Evolutionary conservation across 2,797 vertebrate genomes (phyloP), one percentile per base, ranked within the genome.

Genomic region (Esox lucius): DNA sequence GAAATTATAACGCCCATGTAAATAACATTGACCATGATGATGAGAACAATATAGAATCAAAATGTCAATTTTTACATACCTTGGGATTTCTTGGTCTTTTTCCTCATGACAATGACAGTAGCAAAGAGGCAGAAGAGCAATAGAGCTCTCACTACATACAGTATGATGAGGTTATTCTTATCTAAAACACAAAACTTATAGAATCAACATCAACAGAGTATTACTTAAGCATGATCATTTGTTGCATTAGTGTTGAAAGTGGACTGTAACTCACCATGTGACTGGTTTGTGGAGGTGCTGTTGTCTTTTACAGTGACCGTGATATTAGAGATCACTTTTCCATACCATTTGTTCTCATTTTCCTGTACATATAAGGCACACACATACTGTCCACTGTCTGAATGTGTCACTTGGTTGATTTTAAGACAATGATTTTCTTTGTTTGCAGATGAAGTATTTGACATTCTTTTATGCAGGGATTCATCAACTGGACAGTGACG

Each of bases 361-460:
- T 53, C 22, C 19, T 24, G 2, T 16, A 51, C 61, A 16, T 71
- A 46, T 53, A 81, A 1, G 46, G 62, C 71, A 75, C 82, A 84
- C 9, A 72, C 66, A 56, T 84, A 84, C 28, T 72, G 80, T 11
- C 73, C 80, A 48, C 71, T 68, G 53, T 80, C 78, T 53, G 68
- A 76, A 17, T 22, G n/a, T 66, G 17, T 78, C 49, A 62, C 16
- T 0, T 51, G 53, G 11, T 22, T 74, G 46, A 80, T 83, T 16
- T 19, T 76, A 69, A 84, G 77, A 56, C 81, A 65, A 62, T 74
- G 62, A 31, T 4, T 3, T 19, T 6, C 0, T 28, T 1, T 9
- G 12, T 16, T 12, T 2, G 6, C 1, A 19, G n/a, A 19, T 68
- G 26, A 24, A 46, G 8, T 49, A 24, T 77, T 59, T 66, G 77